Evolutionary conservation across 2,113 vertebrate genomes (phyloP).

Genomic region (Sitta europaea): DNA sequence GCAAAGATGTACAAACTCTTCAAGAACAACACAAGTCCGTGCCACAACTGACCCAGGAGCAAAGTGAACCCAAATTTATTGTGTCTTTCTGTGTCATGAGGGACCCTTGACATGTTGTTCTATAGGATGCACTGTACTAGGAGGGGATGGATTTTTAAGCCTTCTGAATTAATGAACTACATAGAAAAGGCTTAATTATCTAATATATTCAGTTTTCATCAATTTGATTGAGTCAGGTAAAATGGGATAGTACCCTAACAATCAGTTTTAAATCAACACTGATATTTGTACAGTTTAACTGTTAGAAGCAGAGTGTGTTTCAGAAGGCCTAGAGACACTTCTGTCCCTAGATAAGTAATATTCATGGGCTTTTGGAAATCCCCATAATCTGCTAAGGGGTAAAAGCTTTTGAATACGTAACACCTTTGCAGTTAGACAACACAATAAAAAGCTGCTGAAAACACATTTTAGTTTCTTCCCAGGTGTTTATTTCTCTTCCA

Average conservation of each 20-base stretch:
- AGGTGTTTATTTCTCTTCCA: neutral
- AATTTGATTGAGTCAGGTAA: neutral
- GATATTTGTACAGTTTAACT: neutral
- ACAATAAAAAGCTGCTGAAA: neutral
- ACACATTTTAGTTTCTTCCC: neutral
- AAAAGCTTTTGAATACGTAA: neutral
- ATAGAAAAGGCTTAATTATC: neutral
- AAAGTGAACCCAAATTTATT: neutral
- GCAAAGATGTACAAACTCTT: slow-evolving; percentile 33
- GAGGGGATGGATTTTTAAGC: neutral
- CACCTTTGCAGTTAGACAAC: neutral
- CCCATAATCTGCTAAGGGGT: neutral
- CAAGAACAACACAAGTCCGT: neutral
- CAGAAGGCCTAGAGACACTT: neutral
- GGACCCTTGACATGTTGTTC: neutral
- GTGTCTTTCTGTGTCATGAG: neutral
- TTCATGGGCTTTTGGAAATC: neutral
- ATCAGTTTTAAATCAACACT: neutral
- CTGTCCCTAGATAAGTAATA: neutral
- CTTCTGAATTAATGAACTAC: neutral
- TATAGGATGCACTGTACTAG: neutral
- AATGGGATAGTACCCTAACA: neutral
- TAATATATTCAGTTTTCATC: neutral
- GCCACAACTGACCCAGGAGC: neutral
- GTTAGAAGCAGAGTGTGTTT: neutral